These are phyloP conservation scores for Drosophila nigrodunni DNA, from an alignment of 1,140 invertebrate species.

Conservation along the genomic window DNA sequence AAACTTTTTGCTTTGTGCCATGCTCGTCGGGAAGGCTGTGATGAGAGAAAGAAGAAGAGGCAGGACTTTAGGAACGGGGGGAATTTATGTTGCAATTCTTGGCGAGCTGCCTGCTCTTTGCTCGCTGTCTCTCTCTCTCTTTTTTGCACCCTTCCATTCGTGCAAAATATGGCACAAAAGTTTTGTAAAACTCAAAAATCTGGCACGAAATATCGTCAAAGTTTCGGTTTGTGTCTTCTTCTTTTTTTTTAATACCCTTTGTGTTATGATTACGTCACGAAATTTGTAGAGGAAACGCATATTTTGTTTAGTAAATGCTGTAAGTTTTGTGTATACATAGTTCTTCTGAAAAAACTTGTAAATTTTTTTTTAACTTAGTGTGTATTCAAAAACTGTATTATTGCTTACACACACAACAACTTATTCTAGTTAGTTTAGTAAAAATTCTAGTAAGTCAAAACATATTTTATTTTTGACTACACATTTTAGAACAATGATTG, in stretches of 20 bases:
- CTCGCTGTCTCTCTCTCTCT: conserved; percentile 4
- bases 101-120: conserved; percentile 24
- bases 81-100: conserved; percentile 29
- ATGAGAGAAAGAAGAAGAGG: conserved; percentile 14
- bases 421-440: neutral
- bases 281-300: neutral
- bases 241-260: conserved; percentile 21
- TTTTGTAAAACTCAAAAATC: conserved; percentile 44
- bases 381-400: no score
- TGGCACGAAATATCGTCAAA: conserved; percentile 39
- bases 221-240: conserved; percentile 5
- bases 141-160: conserved; percentile 3
- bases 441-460: neutral
- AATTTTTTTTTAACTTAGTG: neutral
- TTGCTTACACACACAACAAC: no score
- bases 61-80: neutral
- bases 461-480: neutral
- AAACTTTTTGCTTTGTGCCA: conserved; percentile 64
- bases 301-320: neutral
- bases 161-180: conserved; percentile 30
- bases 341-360: neutral
- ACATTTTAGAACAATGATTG: conserved; percentile 10
- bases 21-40: conserved; percentile 1
- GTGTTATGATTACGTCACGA: neutral
- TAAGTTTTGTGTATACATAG: neutral